Evolutionary conservation across 1,140 invertebrate genomes (phyloP).

Genomic region (Drosophila sechellia): DNA sequence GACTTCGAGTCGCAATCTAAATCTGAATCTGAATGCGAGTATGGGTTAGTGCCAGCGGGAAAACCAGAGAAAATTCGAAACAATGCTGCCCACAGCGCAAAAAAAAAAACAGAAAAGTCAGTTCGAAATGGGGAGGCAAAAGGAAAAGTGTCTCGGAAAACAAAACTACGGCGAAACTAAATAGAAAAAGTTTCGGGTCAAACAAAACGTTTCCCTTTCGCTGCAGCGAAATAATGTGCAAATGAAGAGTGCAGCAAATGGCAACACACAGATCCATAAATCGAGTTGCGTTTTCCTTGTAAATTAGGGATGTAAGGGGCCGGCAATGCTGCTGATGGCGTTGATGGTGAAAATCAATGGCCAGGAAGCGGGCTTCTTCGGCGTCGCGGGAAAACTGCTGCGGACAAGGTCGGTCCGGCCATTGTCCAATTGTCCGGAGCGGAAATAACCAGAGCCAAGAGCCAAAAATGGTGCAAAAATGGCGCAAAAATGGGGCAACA

Average conservation of each 20-base stretch:
- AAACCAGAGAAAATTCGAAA: conserved; percentile 36
- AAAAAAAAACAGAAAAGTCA: conserved; percentile 11
- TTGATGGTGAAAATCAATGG: conserved; percentile 67
- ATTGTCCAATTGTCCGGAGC: conserved; percentile 50
- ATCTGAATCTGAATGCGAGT: background rate
- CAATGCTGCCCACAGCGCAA: conserved; percentile 32
- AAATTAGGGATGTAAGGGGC: conserved; percentile 42
- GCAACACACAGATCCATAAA: conserved; percentile 40
- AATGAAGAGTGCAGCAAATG: conserved; percentile 25
- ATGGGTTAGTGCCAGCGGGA: conserved; percentile 3
- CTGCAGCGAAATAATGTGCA: conserved; percentile 46
- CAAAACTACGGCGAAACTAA: conserved; percentile 57
- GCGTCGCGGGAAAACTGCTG: conserved; percentile 15
- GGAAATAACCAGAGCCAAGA: conserved; percentile 28
- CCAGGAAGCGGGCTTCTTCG: conserved; percentile 42
- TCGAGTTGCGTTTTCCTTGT: conserved; percentile 63
- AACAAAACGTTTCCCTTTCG: conserved; percentile 37
- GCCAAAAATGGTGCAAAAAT: conserved; percentile 1
- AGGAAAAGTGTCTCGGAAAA: conserved; percentile 43
- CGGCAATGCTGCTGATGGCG: background rate
- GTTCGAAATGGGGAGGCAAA: background rate
- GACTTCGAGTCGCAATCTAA: conserved; percentile 12
- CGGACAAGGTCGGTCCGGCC: conserved; percentile 54
- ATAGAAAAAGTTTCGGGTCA: conserved; percentile 52
- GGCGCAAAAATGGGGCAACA: too few species aligned